Evolutionary conservation across 2,888 invertebrate species (phyloP), one percentile per base, ranked within the genome.

Genomic region (Phengaris arion): DNA sequence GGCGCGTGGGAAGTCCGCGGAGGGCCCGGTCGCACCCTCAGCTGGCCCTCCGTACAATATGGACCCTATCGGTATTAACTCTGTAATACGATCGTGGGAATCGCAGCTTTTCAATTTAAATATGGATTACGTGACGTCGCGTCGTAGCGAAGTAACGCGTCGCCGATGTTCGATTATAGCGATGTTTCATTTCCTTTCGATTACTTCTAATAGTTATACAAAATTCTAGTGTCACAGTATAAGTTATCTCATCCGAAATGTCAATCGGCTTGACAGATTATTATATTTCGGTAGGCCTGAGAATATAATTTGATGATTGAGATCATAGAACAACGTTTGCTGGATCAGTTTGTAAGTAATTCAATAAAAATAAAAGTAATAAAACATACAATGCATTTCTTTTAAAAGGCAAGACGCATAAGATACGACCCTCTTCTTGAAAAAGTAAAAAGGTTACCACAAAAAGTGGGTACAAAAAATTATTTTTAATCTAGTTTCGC

Each of bases 401-500:
- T 64, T 59, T 22, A 48, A 48, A 48, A 48, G 6, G 48, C 12
- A 35, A 35, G 35, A 35, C 10, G 12, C 35, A 9, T 12, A 6
- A 35, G 15, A 64, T 35, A 64, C 64, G 35, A 64, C 64, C 64
- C 64, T 64, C 64, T 35, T 52, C 12, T 52, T 52, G 4, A 13
- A 12, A 54, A 54, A 54, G 72, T 52, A 72, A 72, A 70, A 51
- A 48, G 10, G 10, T 64, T 64, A 64, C 51, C 51, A 52, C 15
- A 52, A 72, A 72, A 72, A 72, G 35, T 52, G 13, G 0, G 12
- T 51, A 72, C 13, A 54, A 72, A 72, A 72, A 72, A 10, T 3
- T 45, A 13, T 70, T 22, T 81, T 22, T 81, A 82, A 85, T 84
- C 83, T 81, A 77, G 78, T 80, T 82, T 85, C 82, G 82, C 83